Percentiles rank a stretch among this genome's conserved stretches.
Evolutionary conservation across 2,888 invertebrate genomes (phyloP).

Genomic region (Andrena marginata): DNA sequence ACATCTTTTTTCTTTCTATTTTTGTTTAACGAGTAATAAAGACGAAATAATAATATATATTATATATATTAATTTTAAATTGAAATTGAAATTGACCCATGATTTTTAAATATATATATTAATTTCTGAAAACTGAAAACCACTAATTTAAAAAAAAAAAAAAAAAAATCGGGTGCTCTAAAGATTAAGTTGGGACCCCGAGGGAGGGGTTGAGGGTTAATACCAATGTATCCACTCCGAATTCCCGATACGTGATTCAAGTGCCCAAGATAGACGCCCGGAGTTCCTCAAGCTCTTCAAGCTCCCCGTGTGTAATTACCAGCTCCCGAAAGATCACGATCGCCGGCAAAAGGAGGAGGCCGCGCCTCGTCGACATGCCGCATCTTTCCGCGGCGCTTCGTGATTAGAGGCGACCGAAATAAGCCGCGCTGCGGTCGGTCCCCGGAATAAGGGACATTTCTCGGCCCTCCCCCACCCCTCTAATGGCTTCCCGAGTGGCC

Average conservation of each 20-base stretch:
- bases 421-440: constrained; percentile 20
- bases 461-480: neutral
- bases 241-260: neutral
- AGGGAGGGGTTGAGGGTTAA: neutral
- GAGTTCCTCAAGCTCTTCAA: neutral
- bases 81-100: no score
- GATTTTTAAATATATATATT: no score
- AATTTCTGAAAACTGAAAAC: no score
- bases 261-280: neutral
- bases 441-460: constrained; percentile 46
- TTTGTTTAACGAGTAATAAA: no score
- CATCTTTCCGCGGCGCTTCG: constrained; percentile 32
- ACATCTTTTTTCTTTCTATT: no score
- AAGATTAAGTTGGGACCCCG: no score
- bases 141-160: no score
- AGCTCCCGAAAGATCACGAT: constrained; percentile 17
- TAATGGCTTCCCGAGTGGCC: constrained; percentile 21
- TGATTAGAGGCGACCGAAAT: constrained; percentile 49
- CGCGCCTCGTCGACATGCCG: constrained; percentile 3
- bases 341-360: constrained; percentile 38
- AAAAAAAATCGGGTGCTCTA: no score
- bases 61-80: no score
- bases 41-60: no score
- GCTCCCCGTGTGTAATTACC: constrained; percentile 29
- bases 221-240: neutral